Evolutionary conservation across 1,140 invertebrate genomes (phyloP), one percentile per base, ranked within the genome.

Genomic region (Macrocentrus cingulum): DNA sequence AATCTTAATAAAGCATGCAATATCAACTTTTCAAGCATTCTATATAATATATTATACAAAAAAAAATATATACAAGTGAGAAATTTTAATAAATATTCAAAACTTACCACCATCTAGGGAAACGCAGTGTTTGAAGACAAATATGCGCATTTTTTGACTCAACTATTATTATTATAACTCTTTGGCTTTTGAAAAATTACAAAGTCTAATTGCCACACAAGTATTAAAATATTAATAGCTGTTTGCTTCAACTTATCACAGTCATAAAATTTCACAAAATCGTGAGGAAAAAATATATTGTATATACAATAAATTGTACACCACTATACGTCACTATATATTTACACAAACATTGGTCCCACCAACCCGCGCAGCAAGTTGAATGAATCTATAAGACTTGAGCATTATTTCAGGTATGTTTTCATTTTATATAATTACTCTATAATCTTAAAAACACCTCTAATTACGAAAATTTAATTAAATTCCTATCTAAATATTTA

Each of bases 321-420:
- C n/a, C n/a, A n/a, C n/a, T n/a, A n/a, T n/a, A n/a, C n/a, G n/a
- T n/a, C n/a, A n/a, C n/a, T n/a, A n/a, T n/a, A n/a, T n/a, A n/a
- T n/a, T n/a, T n/a, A n/a, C 29, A 2, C 20, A 34, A 34, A 16
- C 23, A 15, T 37, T 25, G 32, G 56, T 23, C 23, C 56, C 56
- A 29, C 34, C 20, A 48, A 29, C 45, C 55, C n/a, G 46, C 39
- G 51, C 56, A 42, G 46, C 36, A 39, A 39, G 36, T 8, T 39
- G 48, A 42, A 42, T 58, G n/a, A 36, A 8, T 49, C 8, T 39
- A 29, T 56, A 56, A 16, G 15, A 37, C 6, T 58, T 58, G 56
- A 58, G 56, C 56, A 58, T 58, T 18, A 15, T n/a, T 58, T 58
- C 56, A 58, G 56, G 56, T 37, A 22, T 49, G 32, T 37, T 46